Evolutionary conservation across 2,888 invertebrate genomes (phyloP).

Genomic region (Leptinotarsa peninsularis): DNA sequence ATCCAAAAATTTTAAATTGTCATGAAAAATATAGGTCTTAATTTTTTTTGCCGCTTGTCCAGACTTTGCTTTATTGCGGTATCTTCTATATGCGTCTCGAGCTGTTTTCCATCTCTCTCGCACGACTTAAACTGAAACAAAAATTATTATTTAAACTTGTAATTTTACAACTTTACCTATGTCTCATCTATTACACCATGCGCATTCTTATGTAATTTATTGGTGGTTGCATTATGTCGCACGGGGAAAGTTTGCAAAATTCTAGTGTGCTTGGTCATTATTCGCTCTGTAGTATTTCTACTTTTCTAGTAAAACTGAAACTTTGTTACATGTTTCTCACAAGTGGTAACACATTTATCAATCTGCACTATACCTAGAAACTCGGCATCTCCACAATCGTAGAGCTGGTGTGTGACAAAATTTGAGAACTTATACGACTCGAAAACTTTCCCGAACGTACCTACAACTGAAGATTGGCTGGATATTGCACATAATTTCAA

Average conservation of each 20-base stretch:
- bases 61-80: constrained; percentile 12
- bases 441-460: constrained; percentile 10
- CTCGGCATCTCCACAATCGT: background rate
- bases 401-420: constrained; percentile 15
- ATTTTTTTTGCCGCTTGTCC: background rate
- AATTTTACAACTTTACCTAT: no score
- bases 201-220: no score
- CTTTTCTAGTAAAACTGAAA: no score
- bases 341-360: constrained; percentile 30
- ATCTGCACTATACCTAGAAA: constrained; percentile 27
- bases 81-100: constrained; percentile 7
- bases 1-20: no score
- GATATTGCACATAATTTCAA: constrained; percentile 16
- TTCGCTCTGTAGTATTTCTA: background rate
- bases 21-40: background rate
- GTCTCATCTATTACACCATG: no score
- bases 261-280: background rate
- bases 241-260: no score
- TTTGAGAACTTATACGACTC: background rate
- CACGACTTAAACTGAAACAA: constrained; percentile 11
- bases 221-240: no score
- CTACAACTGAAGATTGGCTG: constrained; percentile 6
- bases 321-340: constrained; percentile 27
- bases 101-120: constrained; percentile 16
- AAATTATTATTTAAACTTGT: background rate